Evolutionary conservation across 2,797 vertebrate species (phyloP), one percentile per base, ranked within the genome.

Genomic region (Neopelma chrysocephalum): DNA sequence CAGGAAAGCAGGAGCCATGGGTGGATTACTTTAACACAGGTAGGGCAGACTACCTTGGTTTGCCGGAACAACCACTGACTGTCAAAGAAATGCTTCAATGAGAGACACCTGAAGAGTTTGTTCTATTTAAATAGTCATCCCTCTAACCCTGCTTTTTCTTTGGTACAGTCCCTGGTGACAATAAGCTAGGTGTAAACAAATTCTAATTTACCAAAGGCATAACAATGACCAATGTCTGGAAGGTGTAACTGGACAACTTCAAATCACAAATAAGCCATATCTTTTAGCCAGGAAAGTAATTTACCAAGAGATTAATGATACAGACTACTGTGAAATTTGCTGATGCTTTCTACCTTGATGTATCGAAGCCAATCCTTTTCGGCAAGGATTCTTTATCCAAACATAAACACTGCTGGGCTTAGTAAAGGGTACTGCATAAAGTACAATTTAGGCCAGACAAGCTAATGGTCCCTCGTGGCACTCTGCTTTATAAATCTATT

Each of bases 401-500:
- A 87, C 9, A 51, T 19, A 91, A 93, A 78, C 60, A 45, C 50
- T 71, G 27, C 45, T 65, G 76, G 36, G 42, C 48, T 95, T 77
- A 64, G 81, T 92, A 92, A 93, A 91, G 75, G 22, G 45, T 64
- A 80, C 48, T 64, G 57, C 31, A 57, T 50, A 78, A 89, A 96
- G 62, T 82, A 69, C 72, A 93, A 75, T 76, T 93, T 70, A 89
- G 60, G 81, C 66, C 66, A 93, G 80, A 89, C 84, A 66, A 96
- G 81, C 58, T 89, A 92, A 92, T 60, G 48, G 51, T 89, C 93
- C 70, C 66, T 57, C 29, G 75, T 82, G 90, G 40, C 23, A 42
- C 48, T 76, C 80, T 84, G 77, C 53, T 84, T 92, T 87, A 94
- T 82, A 93, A 94, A 94, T 79, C 77, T 84, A 70, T 92, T 91